These are phyloP conservation scores for Stratiomys singularior DNA, from an alignment of 2,888 invertebrate species.

Conservation along the genomic window DNA sequence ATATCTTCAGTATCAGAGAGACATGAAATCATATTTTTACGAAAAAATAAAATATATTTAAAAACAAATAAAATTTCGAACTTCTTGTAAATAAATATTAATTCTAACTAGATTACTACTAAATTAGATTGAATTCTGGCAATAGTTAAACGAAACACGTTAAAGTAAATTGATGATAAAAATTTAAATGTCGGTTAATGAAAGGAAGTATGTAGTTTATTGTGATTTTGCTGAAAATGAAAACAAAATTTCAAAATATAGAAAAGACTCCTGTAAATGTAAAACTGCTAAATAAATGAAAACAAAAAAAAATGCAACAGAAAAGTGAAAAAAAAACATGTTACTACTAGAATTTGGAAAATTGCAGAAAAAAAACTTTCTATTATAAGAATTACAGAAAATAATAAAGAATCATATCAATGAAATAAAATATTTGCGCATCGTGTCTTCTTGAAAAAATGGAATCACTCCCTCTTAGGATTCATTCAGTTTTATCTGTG, in stretches of 20 bases:
- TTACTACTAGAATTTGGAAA: conserved; percentile 33
- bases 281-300: background rate
- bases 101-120: background rate
- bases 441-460: too few species aligned
- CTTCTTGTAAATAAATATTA: conserved; percentile 13
- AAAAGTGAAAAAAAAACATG: conserved; percentile 13
- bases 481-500: too few species aligned
- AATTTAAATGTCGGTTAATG: background rate
- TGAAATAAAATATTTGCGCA: background rate
- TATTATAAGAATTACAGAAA: conserved; percentile 28
- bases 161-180: background rate
- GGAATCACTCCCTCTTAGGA: too few species aligned
- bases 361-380: conserved; percentile 26
- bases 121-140: conserved; percentile 24
- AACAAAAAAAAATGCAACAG: background rate
- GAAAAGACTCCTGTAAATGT: background rate
- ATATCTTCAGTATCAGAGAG: background rate
- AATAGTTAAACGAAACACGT: background rate
- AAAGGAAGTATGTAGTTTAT: background rate
- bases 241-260: background rate
- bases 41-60: background rate
- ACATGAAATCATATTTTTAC: conserved; percentile 13
- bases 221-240: background rate
- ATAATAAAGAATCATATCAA: conserved; percentile 42
- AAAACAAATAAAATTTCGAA: too few species aligned